phyloP scores from a whole-genome alignment of 2,113 vertebrate genomes.

The Suricata suricatta region DNA sequence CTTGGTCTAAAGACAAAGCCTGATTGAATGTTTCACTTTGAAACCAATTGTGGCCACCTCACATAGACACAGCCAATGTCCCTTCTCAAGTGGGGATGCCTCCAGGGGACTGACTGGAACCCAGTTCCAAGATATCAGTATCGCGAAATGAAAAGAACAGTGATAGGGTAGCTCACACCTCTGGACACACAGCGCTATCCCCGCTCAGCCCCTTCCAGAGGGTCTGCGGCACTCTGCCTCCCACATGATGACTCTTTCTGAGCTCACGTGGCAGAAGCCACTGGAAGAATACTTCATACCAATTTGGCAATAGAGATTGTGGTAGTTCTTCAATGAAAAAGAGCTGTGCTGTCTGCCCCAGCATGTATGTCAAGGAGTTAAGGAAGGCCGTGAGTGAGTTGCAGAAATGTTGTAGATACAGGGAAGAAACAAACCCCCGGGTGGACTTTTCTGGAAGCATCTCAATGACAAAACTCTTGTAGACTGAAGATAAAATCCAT shows the following conservation, averaged over 20 bases:
- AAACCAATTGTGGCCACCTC: background rate
- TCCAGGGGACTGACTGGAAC: background rate
- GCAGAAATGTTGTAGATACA: background rate
- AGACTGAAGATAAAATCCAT: background rate
- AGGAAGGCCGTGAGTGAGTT: background rate
- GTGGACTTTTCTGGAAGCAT: background rate
- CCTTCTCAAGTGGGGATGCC: background rate
- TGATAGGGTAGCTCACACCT: background rate
- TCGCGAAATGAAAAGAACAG: background rate
- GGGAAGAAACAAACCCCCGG: background rate
- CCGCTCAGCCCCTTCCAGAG: rapidly evolving
- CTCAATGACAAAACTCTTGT: background rate
- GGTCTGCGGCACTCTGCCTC: background rate
- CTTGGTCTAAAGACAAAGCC: background rate
- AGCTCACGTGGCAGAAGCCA: background rate
- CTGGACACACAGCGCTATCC: background rate
- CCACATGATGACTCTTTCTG: background rate
- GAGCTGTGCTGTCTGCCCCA: background rate
- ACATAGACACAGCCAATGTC: background rate
- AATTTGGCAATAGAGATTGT: background rate
- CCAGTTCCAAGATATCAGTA: constrained; percentile 42
- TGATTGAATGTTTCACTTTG: background rate
- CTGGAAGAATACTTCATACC: background rate
- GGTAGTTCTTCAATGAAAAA: background rate
- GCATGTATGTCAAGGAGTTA: background rate